Base-by-base conservation (phyloP, 2,113 vertebrate genomes). In the Lichenostomus cassidix region DNA sequence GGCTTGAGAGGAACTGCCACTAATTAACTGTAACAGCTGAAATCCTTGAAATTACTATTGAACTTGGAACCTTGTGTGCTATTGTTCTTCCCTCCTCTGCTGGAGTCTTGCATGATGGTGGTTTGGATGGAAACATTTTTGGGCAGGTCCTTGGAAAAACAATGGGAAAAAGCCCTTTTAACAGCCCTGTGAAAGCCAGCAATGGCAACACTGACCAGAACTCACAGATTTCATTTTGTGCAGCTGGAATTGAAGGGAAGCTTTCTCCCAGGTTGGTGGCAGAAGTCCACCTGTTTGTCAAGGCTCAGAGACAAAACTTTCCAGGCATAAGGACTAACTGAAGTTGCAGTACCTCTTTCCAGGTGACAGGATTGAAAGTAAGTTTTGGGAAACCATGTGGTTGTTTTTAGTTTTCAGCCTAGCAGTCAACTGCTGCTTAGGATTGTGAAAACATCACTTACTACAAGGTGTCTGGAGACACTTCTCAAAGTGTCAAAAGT, bases 121-220 rank as follows among this genome's bases (percentile, higher is more conserved):
- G 94, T 96, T 97, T 97, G 96, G 95, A 97, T 90, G 73, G 93
- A 89, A 97, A 96, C 92, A 84, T 92, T 96, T 96, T 93, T 94
- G 95, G 93, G 96, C 88, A 95, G 86, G 90, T 96, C 96, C 90
- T 75, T 95, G 90, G 92, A 95, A 96, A 85, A 97, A 91, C 74
- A 95, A 94, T 97, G 94, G 84, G 82, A 90, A 84, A 91, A 96
- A 95, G 31, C 79, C 74, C 85, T 94, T 63, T 89, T 79, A 94
- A 94, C 68, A 92, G 56, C 80, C n/a, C 79, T 64, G 82, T 92
- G 91, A 87, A 95, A 92, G 81, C 58, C 80, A 92, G 95, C 74
- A 83, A 87, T 97, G 96, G 95, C 89, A 92, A 92, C 28, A 33
- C 76, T 94, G 93, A 95, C 76, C 91, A 96, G 94, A 95, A 96